Percentiles rank a stretch among this genome's conserved stretches.
Conservation (phyloP, 2,113 vertebrate species). For the Riparia riparia region DNA sequence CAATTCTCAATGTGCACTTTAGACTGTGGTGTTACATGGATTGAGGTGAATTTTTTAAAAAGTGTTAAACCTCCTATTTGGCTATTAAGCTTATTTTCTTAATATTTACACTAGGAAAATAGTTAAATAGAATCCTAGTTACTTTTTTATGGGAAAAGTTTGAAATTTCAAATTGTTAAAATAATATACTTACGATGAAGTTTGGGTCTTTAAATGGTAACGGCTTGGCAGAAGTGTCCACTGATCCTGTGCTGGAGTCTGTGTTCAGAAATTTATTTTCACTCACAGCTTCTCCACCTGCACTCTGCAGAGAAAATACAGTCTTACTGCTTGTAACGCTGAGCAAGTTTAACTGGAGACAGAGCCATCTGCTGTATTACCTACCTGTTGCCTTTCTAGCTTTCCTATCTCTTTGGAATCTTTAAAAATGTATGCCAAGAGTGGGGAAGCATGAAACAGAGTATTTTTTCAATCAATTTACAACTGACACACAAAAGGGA, state of each 20-base stretch:
- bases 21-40: not conserved
- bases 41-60: not conserved
- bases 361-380: not conserved
- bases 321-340: not conserved
- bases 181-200: constrained; percentile 84
- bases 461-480: not conserved
- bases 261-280: constrained; percentile 82
- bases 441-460: not conserved
- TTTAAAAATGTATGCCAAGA: not conserved
- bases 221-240: constrained; percentile 81
- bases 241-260: constrained; percentile 73
- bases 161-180: not conserved
- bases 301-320: constrained; percentile 55
- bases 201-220: constrained; percentile 91
- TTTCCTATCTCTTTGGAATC: not conserved
- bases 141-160: not conserved
- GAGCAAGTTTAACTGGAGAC: not conserved
- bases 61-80: not conserved
- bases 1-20: not conserved
- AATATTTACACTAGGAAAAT: not conserved
- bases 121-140: not conserved
- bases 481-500: not conserved
- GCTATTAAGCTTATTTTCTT: not conserved
- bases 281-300: constrained; percentile 74
- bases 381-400: not conserved